Evolutionary conservation across 53 echinoderm and acorn worm species (phyloP).

Genomic region (Temnopleurus reevesii): DNA sequence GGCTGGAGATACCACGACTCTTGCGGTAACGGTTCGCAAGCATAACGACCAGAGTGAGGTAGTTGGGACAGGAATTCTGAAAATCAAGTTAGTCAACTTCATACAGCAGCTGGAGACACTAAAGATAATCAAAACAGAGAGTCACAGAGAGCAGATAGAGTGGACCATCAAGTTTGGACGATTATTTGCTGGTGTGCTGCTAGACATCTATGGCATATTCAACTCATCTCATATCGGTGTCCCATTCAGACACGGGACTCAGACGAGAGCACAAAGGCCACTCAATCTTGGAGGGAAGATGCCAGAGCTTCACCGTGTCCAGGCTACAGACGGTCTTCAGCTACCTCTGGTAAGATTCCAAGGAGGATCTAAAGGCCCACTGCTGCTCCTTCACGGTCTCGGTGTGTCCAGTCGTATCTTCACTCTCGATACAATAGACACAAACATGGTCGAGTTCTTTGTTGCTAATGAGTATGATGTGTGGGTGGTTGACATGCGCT

Average conservation of each 20-base stretch:
- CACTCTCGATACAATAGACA: constrained; percentile 71
- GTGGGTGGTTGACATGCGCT: constrained; percentile 72
- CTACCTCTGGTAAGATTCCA: constrained; percentile 56
- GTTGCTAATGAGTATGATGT: constrained; percentile 65
- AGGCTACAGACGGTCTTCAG: constrained; percentile 55
- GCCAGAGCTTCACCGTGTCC: constrained; percentile 59
- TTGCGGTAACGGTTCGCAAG: constrained; percentile 57
- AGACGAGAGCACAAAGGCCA: constrained; percentile 57
- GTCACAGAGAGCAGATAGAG: constrained; percentile 39
- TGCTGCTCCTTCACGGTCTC: constrained; percentile 69
- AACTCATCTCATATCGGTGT: constrained; percentile 33
- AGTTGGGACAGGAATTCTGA: constrained; percentile 60
- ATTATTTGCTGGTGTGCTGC: constrained; percentile 69
- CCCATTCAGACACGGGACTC: constrained; percentile 1
- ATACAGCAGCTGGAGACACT: constrained; percentile 64
- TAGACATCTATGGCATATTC: constrained; percentile 68
- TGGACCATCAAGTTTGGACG: constrained; percentile 74
- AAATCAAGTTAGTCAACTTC: constrained; percentile 65
- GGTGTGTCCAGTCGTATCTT: constrained; percentile 65
- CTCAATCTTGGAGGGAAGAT: constrained; percentile 50
- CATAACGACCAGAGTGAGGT: constrained; percentile 2
- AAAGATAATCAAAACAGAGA: constrained; percentile 57
- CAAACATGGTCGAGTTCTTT: constrained; percentile 70
- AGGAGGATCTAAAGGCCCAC: constrained; percentile 71
- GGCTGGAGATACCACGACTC: constrained; percentile 65